These are phyloP conservation scores for Tuta absoluta DNA, from an alignment of 2,888 invertebrate species.

Conservation along the genomic window DNA sequence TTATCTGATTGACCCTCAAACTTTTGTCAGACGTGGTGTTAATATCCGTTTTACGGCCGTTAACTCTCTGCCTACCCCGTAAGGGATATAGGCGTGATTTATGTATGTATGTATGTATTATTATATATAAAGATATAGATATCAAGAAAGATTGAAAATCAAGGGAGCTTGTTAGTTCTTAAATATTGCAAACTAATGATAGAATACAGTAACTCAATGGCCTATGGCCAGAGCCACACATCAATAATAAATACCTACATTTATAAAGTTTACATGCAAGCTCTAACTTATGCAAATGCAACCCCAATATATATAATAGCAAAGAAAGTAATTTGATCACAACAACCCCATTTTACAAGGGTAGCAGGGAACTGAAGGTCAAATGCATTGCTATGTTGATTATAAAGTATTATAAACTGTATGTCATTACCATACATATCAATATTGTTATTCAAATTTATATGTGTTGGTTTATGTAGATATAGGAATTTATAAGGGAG, in stretches of 20 bases:
- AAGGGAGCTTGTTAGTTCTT: no score
- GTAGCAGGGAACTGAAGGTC: slow-evolving; percentile 4
- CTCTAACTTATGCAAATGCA: background rate
- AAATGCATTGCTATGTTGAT: background rate
- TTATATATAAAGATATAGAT: no score
- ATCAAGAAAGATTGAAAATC: no score
- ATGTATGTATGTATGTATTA: no score
- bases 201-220: no score
- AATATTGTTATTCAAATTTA: background rate
- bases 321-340: slow-evolving; percentile 22
- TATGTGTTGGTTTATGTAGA: background rate
- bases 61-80: no score
- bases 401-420: background rate
- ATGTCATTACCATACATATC: background rate
- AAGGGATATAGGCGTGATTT: no score
- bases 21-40: no score
- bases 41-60: no score
- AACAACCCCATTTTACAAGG: slow-evolving; percentile 17
- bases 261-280: background rate
- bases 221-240: no score
- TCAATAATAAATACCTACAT: background rate
- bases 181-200: no score
- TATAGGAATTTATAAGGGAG: background rate
- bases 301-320: slow-evolving; percentile 5
- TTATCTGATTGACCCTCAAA: no score